Base-by-base conservation (phyloP, 1,140 invertebrate genomes). In the Paraescarpia echinospica region DNA sequence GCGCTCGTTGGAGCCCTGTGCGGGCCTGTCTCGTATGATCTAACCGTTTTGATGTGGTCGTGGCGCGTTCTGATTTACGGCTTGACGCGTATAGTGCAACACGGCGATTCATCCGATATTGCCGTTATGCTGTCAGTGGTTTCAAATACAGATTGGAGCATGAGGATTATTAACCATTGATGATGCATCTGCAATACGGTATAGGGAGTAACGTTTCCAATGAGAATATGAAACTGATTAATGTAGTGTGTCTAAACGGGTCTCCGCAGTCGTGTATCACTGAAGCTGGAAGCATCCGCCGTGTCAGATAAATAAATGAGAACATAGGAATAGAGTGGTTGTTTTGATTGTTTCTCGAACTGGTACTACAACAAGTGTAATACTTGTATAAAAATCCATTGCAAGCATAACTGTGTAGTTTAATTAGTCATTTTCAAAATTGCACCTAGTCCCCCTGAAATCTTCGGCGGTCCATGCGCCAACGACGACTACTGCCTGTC, bases 191-290 rank as follows among this genome's bases (percentile, higher is more conserved):
- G 12, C 59, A 77, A 77, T 77, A 0, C 59, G 59, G 9, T 77
- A 41, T 41, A 41, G 4, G 41, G 12, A 41, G 41, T 41, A 41
- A 12, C 41, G 27, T 77, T 77, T 77, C 12, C 59, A 77, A 77
- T 77, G 59, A 77, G 59, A 77, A 77, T 77, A 77, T 77, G 59
- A 77, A 77, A 77, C 59, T 77, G 59, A 77, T 77, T 77, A 77
- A 77, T 77, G 59, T 77, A 27, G 8, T 0, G 4, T 4, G 59
- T 22, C 59, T 18, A 77, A 77, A 18, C 22, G 59, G 59, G 2
- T 31, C 8, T 77, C 8, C 22, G 59, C 59, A 12, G 22, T 77
- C 59, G 59, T 77, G 41, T 41, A 41, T 41, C 41, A 41, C 41
- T 27, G 18, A 77, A 77, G 59, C 22, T 31, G 59, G 59, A 77